Conservation (phyloP, 2,888 invertebrate species). For the Elysia crispata region DNA sequence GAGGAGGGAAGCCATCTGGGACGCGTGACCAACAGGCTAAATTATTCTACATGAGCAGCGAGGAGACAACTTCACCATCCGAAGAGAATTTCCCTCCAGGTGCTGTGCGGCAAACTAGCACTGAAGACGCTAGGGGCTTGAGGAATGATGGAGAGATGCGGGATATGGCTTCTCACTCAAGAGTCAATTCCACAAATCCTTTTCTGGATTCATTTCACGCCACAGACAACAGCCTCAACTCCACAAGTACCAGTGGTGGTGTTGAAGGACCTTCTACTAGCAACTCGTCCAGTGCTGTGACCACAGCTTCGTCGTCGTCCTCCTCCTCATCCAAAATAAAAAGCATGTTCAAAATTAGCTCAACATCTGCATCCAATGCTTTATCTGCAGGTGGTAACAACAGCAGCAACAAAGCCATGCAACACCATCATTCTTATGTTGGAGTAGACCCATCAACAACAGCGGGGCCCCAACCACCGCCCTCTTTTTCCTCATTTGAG, state of each 20-base stretch:
- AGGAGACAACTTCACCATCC: constrained; percentile 55
- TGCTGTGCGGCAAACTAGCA: neutral
- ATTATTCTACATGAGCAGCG: constrained; percentile 71
- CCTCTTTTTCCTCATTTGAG: too few relatives aligned
- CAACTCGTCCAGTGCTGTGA: neutral
- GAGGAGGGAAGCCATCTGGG: neutral
- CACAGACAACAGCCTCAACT: neutral
- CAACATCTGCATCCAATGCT: neutral
- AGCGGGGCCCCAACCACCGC: too few relatives aligned
- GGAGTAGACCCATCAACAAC: too few relatives aligned
- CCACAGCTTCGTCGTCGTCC: neutral
- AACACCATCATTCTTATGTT: neutral
- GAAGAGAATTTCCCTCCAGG: neutral
- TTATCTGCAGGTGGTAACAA: neutral
- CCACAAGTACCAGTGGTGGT: neutral
- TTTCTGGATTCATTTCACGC: neutral
- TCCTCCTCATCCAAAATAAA: neutral
- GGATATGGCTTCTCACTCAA: neutral
- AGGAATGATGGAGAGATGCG: constrained; percentile 19
- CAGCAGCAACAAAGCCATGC: neutral
- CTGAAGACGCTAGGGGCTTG: neutral
- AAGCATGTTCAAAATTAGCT: constrained; percentile 2
- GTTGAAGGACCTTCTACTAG: neutral
- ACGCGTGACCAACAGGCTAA: constrained; percentile 15
- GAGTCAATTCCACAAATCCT: neutral